Evolutionary conservation across 2,797 vertebrate species (phyloP).

Genomic region (Hybognathus amarus): DNA sequence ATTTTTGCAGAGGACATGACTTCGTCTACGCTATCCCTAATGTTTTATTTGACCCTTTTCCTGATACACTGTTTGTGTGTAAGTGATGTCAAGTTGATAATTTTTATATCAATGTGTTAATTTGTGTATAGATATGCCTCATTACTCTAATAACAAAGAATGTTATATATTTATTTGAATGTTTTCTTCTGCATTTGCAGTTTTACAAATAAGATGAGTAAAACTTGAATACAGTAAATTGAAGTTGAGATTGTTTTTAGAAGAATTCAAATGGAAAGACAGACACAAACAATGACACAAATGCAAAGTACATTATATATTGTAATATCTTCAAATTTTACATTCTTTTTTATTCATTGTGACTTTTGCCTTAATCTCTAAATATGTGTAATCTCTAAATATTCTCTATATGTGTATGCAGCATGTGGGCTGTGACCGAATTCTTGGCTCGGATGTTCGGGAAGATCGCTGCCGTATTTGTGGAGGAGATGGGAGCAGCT

Average conservation of each 20-base stretch:
- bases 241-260: neutral
- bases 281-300: neutral
- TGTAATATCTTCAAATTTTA: neutral
- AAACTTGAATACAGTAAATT: conserved; percentile 3
- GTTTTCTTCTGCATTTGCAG: neutral
- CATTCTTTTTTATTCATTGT: neutral
- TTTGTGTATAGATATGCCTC: neutral
- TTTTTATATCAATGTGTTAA: neutral
- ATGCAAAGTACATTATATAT: neutral
- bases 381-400: conserved; percentile 52
- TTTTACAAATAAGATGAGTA: neutral
- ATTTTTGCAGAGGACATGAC: neutral
- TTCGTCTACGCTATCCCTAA: neutral
- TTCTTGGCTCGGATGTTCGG: conserved; percentile 90
- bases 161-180: neutral
- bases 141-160: neutral
- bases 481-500: conserved; percentile 91
- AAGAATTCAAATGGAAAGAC: neutral
- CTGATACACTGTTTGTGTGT: neutral
- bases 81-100: neutral
- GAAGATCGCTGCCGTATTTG: conserved; percentile 95
- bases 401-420: conserved; percentile 65
- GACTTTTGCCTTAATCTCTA: conserved; percentile 26
- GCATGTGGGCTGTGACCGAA: conserved; percentile 96
- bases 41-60: neutral